Base-by-base conservation (phyloP, 1,140 invertebrate genomes). In the Dendroctonus valens region DNA sequence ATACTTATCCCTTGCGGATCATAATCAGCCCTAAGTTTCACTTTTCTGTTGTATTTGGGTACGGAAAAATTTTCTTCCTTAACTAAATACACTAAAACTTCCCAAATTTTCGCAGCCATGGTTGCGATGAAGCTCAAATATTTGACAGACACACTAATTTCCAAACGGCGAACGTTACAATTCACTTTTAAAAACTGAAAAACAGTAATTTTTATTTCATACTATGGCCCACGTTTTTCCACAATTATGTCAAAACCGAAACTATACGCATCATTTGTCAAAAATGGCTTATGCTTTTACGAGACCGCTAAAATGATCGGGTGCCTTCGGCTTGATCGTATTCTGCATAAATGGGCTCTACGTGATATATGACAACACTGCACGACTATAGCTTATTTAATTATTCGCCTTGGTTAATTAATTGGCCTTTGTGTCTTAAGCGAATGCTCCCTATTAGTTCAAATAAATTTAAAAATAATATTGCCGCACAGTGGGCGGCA, bases 1-100 rank as follows among this genome's bases (percentile, higher is more conserved):
- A 90, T 80, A 79, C 85, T 88, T 68, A 90, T 81, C 73, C 88
- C 89, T 80, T 90, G 88, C 46, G 88, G 88, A 79, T 90, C 88
- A 78, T 90, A 90, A 74, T 89, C 88, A 74, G 89, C 83, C 79
- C 83, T 84, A 77, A 90, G 77, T 76, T 81, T 85, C 67, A 89
- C 87, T 74, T 85, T 83, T 73, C 85, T 85, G 70, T 86, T 85
- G 78, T 85, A 90, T 81, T 88, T 88, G 69, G 83, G 83, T 75
- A 81, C 79, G 73, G 85, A 80, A 76, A 83, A 81, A 79, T 86
- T 84, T 77, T 87, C 86, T 50, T 73, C 74, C 81, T 85, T 85
- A 76, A 88, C 83, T 79, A 81, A 79, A 78, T 83, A 87, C 73
- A 89, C 85, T 77, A 81, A 84, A 79, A 89, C 87, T 79, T 83